These are phyloP conservation scores for Telenomus remus DNA, from an alignment of 1,140 invertebrate species.

Conservation along the genomic window DNA sequence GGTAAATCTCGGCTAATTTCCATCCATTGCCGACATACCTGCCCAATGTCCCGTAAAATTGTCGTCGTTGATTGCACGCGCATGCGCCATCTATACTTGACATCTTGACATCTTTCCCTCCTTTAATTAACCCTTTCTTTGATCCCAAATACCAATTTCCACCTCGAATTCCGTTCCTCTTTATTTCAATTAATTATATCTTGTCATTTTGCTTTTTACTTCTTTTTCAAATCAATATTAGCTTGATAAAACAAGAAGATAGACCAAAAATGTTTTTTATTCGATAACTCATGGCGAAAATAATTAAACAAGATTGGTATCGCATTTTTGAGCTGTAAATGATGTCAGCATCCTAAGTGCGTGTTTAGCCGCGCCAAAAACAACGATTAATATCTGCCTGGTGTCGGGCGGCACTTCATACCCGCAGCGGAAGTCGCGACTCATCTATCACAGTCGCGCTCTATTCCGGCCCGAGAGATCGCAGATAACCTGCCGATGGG, in stretches of 20 bases:
- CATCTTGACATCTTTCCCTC: not conserved
- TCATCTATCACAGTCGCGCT: conserved; percentile 68
- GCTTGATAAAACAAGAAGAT: not conserved
- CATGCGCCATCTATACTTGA: conserved; percentile 15
- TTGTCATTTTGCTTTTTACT: too few relatives aligned
- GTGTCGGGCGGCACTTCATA: conserved; percentile 25
- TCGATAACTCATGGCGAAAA: conserved; percentile 4
- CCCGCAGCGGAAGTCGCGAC: conserved; percentile 51
- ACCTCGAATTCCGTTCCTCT: too few relatives aligned
- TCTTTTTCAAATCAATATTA: too few relatives aligned
- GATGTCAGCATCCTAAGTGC: conserved; percentile 37
- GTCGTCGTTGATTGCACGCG: conserved; percentile 44
- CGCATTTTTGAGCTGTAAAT: conserved; percentile 21
- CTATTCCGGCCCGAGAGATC: conserved; percentile 64
- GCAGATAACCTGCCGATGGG: conserved; percentile 71
- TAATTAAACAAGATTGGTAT: conserved; percentile 14
- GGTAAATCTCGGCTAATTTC: conserved; percentile 68
- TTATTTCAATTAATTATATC: too few relatives aligned
- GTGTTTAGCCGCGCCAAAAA: conserved; percentile 45
- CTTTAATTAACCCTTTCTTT: too few relatives aligned
- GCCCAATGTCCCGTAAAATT: conserved; percentile 71
- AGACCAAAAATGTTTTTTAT: not conserved
- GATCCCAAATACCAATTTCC: too few relatives aligned
- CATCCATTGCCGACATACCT: conserved; percentile 65
- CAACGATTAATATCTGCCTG: conserved; percentile 63